Evolutionary conservation across 2,797 vertebrate genomes (phyloP).

Genomic region (Todus mexicanus): DNA sequence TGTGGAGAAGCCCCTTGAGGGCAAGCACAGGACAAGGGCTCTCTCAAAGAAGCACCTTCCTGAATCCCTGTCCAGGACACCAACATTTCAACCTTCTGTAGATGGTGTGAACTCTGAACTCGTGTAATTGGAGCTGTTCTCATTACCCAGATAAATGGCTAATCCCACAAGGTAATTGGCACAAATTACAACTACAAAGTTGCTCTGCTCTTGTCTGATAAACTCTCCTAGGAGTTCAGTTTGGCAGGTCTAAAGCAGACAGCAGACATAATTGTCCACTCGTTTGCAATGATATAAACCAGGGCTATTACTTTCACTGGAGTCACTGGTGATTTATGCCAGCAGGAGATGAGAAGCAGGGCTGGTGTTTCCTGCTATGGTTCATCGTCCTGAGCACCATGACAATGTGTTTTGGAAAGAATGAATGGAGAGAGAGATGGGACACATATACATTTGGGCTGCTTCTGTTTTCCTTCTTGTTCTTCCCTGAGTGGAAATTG

Average conservation of each 20-base stretch:
- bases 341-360: not conserved
- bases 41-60: not conserved
- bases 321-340: not conserved
- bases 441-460: not conserved
- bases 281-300: not conserved
- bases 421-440: not conserved
- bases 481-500: not conserved
- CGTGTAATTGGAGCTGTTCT: not conserved
- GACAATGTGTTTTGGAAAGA: not conserved
- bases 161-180: constrained; percentile 4
- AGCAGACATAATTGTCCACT: not conserved
- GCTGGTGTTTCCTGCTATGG: not conserved
- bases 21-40: not conserved
- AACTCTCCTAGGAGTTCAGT: not conserved
- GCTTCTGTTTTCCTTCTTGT: not conserved
- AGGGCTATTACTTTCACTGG: not conserved
- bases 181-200: not conserved
- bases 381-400: not conserved
- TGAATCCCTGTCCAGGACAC: not conserved
- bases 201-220: not conserved
- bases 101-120: not conserved
- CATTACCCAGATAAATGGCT: constrained; percentile 23
- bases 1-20: not conserved
- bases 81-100: not conserved
- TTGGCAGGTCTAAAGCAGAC: not conserved